These are phyloP conservation scores for Orchesella flavescens DNA, from an alignment of 2,888 invertebrate genomes.

Conservation along the genomic window DNA sequence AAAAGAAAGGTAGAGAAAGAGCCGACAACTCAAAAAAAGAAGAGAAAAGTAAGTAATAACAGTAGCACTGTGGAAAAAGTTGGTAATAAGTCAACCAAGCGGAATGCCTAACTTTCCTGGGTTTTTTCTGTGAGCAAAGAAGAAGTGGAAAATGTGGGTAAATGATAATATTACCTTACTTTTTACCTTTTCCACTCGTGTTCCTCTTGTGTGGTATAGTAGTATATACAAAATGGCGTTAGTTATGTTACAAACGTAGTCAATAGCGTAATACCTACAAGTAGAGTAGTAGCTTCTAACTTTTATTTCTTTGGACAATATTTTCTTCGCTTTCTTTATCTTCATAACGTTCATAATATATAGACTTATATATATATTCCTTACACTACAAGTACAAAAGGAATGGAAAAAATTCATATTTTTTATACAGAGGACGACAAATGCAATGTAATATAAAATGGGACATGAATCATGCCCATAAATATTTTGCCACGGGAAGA, in stretches of 20 bases:
- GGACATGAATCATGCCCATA: slow-evolving; percentile 18
- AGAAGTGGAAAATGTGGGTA: slow-evolving; percentile 30
- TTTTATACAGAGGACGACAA: too few relatives aligned
- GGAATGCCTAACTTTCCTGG: slow-evolving; percentile 43
- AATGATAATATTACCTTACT: not conserved
- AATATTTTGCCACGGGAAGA: slow-evolving; percentile 10
- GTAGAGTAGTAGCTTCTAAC: too few relatives aligned
- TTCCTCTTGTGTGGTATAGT: not conserved
- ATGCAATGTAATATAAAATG: not conserved
- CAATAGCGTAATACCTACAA: too few relatives aligned
- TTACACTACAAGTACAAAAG: too few relatives aligned
- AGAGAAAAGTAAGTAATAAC: slow-evolving; percentile 18
- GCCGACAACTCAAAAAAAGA: not conserved
- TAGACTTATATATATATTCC: too few relatives aligned
- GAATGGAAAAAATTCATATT: too few relatives aligned
- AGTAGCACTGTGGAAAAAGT: not conserved
- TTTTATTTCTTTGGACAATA: too few relatives aligned
- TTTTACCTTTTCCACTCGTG: slow-evolving; percentile 8
- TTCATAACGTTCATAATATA: too few relatives aligned
- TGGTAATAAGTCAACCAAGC: slow-evolving; percentile 58
- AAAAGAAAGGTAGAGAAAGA: not conserved
- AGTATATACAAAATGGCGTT: too few relatives aligned
- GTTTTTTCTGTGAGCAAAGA: not conserved
- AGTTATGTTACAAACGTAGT: too few relatives aligned
- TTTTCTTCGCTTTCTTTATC: too few relatives aligned